Evolutionary conservation across 1,140 invertebrate genomes (phyloP), one percentile per base, ranked within the genome.

Genomic region (Zaprionus inermis): DNA sequence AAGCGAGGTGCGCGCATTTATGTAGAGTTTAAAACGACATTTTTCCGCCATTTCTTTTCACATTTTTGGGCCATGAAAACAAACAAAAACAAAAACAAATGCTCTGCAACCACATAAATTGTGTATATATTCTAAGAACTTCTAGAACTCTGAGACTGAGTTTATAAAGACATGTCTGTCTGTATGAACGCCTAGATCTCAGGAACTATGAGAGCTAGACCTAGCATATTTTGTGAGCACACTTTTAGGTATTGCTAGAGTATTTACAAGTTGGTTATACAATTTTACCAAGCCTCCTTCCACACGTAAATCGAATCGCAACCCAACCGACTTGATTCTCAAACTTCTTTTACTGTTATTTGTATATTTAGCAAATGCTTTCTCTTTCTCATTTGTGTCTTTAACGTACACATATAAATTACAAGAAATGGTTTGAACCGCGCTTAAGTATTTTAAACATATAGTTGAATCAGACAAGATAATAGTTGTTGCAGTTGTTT

Each of bases 301-400:
- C 5, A 10, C 30, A 5, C 30, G 5, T 32, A 32, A 32, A 9
- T 32, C 30, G 30, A 4, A 32, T 32, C 6, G 5, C 6, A 32
- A 32, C 5, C 30, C 9, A 6, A 32, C 10, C 4, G 0, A 10
- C 30, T 58, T 65, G 32, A 28, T 12, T 30, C 1, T 49, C 3
- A 36, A n/a, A 36, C n/a, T 36, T 41, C 44, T 11, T 55, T 52
- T 46, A 41, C 12, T 44, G 20, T 41, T 51, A n/a, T 41, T 55
- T 64, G 69, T 70, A 52, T 74, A 70, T 49, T 68, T 63, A 70
- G 7, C 30, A 75, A 75, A 75, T 75, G 72, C 72, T 46, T 38
- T 46, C n/a, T 63, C 6, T 12, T 22, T 28, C n/a, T 49, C 32
- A 5, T 49, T 54, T 57, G 61, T 72, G 28, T 71, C 49, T 32